Base-by-base conservation (phyloP, 30 jellyfish, hydroid and myxozoan species). In the Sanderia malayensis region DNA sequence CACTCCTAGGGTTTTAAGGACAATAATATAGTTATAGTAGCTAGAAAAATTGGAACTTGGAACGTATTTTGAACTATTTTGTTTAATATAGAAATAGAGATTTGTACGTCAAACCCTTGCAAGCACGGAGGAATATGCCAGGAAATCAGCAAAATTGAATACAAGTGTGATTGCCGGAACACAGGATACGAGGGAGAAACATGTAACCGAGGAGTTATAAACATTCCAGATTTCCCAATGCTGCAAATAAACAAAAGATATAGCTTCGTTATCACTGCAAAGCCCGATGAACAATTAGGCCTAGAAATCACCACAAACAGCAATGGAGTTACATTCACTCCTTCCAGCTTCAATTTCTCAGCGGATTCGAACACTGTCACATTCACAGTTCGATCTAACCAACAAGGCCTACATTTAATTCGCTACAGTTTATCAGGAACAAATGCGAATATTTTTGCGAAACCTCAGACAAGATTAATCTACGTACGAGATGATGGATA, bases 81-180 rank as follows among this genome's bases (percentile, higher is more conserved):
- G 21, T 45, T 60, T 20, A 9, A 28, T 45, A 41, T 67, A 83
- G 95, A 83, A 66, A 61, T 76, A 34, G 60, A 87, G 15, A 61
- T 76, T 26, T 83, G 95, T 44, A 20, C 41, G 4, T 84, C 95
- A 8, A 83, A 83, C 31, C 95, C 95, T 13, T 83, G 95, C 83
- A 46, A 71, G 31, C 87, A 83, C 55, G 44, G 65, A 2, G 95
- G 95, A 45, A 26, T 7, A 17, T 83, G 95, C 55, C 20, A 1
- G 1, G 60, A 24, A 7, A 10, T 29, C 33, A 68, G 46, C 55
- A 58, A 46, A 37, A 20, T 2, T n/a, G 30, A 64, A 17, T 83
- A 53, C 83, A 28, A 37, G 1, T 83, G 95, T 58, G 15, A 32
- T 44, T 83, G 95, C 64, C 23, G 32, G 22, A 29, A 49, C 18